These are phyloP conservation scores for Hippolais icterina DNA, from an alignment of 2,113 vertebrate species.

Conservation along the genomic window DNA sequence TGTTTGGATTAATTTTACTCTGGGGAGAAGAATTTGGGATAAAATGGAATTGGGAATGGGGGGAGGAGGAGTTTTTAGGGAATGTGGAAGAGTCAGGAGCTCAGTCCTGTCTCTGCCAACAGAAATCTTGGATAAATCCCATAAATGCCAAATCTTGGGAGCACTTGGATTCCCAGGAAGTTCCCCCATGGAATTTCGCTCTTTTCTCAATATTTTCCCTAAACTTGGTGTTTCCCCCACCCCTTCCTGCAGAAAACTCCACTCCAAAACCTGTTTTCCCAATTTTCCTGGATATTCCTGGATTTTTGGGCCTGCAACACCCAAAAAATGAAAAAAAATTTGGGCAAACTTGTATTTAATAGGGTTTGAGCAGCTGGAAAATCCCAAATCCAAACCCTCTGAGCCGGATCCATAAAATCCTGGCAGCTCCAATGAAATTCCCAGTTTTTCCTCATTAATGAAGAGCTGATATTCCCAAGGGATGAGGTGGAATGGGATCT, in stretches of 20 bases:
- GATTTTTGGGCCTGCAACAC: neutral
- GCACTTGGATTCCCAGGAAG: neutral
- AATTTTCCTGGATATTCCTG: neutral
- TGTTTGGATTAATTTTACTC: slow-evolving; percentile 46
- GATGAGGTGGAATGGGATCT: slow-evolving; percentile 13
- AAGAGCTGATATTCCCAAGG: slow-evolving; percentile 15
- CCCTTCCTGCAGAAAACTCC: neutral
- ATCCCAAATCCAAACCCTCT: neutral
- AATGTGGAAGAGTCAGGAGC: neutral
- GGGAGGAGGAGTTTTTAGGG: neutral
- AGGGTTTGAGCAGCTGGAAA: neutral
- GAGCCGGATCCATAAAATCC: slow-evolving; percentile 1
- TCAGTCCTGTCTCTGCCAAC: neutral
- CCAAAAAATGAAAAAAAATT: neutral
- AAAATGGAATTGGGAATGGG: neutral
- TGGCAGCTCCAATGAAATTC: slow-evolving; percentile 58
- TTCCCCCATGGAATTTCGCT: rapidly evolving
- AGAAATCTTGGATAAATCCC: neutral
- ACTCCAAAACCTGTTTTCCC: rapidly evolving
- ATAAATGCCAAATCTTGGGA: neutral
- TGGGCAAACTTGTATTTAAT: neutral
- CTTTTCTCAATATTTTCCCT: neutral
- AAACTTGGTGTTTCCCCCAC: rapidly evolving
- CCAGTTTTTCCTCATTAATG: slow-evolving; percentile 34
- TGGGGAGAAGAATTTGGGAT: slow-evolving; percentile 48